Conservation (phyloP, 53 echinoderm and acorn worm genomes). For the Holothuria scabra region DNA sequence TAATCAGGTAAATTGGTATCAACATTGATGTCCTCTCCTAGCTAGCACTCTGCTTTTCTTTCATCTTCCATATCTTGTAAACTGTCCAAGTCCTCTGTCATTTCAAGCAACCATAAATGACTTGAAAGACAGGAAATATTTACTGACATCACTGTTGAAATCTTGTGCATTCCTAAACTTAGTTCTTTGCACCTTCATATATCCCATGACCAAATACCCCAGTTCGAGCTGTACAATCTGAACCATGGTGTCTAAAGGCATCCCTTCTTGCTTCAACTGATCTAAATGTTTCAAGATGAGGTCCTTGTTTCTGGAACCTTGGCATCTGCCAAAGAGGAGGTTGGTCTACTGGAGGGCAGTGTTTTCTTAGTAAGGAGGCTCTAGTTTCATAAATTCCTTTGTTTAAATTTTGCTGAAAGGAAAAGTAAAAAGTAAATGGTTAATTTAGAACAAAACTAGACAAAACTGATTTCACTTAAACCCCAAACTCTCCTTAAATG, state of each 20-base stretch:
- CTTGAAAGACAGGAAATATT: too few species aligned
- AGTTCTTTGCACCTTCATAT: slow-evolving; percentile 93
- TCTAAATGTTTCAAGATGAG: slow-evolving; percentile 96
- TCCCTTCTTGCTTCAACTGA: slow-evolving; percentile 58
- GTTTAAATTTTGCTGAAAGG: slow-evolving; percentile 80
- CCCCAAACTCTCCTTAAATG: too few species aligned
- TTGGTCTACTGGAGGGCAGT: slow-evolving; percentile 87
- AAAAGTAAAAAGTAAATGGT: not conserved
- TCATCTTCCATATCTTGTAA: too few species aligned
- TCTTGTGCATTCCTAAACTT: not conserved
- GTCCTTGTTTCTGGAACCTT: slow-evolving; percentile 67
- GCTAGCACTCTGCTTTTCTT: too few species aligned
- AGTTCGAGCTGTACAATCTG: slow-evolving; percentile 91
- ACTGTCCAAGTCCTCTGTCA: too few species aligned
- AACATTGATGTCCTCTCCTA: too few species aligned
- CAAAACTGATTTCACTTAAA: not conserved
- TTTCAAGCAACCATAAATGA: too few species aligned
- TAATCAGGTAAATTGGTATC: too few species aligned
- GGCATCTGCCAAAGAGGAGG: slow-evolving; percentile 98
- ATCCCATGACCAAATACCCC: slow-evolving; percentile 95
- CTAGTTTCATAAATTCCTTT: slow-evolving; percentile 96
- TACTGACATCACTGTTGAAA: too few species aligned
- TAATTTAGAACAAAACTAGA: not conserved
- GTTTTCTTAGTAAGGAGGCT: slow-evolving; percentile 85
- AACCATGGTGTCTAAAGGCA: slow-evolving; percentile 79